Conservation (phyloP, 2,888 invertebrate species). For the Apodemia zela region DNA sequence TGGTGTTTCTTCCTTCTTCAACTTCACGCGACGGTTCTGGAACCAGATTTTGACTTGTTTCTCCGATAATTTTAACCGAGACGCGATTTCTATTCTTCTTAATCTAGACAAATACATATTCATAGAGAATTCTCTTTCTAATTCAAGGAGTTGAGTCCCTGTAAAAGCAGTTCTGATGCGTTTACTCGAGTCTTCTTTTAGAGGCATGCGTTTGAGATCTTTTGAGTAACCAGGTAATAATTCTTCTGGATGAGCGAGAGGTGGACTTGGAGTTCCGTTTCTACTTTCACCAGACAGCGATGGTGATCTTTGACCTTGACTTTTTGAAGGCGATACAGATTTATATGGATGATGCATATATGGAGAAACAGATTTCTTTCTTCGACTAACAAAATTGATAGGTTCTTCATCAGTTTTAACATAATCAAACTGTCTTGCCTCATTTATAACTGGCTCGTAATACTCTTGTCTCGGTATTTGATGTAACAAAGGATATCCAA, state of each 20-base stretch:
- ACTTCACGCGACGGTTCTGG: slow-evolving; percentile 95
- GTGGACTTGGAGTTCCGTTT: slow-evolving; percentile 79
- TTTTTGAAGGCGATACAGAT: slow-evolving; percentile 59
- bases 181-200: slow-evolving; percentile 87
- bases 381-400: slow-evolving; percentile 51
- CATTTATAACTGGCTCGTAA: slow-evolving; percentile 47
- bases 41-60: slow-evolving; percentile 98
- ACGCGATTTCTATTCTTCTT: slow-evolving; percentile 95
- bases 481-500: slow-evolving; percentile 63
- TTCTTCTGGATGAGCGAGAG: slow-evolving; percentile 67
- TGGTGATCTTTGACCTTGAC: slow-evolving; percentile 64
- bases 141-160: slow-evolving; percentile 91
- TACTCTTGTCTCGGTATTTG: slow-evolving; percentile 61
- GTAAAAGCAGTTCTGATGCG: slow-evolving; percentile 96
- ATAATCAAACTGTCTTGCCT: slow-evolving; percentile 49
- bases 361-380: slow-evolving; percentile 68
- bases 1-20: slow-evolving; percentile 92
- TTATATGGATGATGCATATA: slow-evolving; percentile 68
- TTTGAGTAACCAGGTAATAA: slow-evolving; percentile 66
- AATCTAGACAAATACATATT: slow-evolving; percentile 95
- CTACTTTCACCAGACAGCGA: slow-evolving; percentile 72
- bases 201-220: slow-evolving; percentile 65
- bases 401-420: slow-evolving; percentile 63
- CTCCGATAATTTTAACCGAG: slow-evolving; percentile 91
- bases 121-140: slow-evolving; percentile 92